These are phyloP conservation scores for Pseudonaja textilis DNA, from an alignment of 2,113 vertebrate species.

Conservation along the genomic window DNA sequence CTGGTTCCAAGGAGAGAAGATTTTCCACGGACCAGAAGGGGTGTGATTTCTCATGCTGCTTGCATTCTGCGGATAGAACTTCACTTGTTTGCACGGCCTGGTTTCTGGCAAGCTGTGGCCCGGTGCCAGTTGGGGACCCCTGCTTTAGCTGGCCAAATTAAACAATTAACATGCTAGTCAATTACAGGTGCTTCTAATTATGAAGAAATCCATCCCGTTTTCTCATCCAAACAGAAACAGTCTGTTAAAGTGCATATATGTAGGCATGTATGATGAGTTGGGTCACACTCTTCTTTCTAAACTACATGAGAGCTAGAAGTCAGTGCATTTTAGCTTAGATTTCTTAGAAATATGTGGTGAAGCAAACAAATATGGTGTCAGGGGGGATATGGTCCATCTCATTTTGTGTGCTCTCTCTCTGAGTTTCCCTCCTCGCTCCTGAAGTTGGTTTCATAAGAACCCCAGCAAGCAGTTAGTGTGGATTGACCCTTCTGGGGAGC, in stretches of 20 bases:
- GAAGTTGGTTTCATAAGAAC: background rate
- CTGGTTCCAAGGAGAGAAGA: background rate
- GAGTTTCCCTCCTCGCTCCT: background rate
- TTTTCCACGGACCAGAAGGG: background rate
- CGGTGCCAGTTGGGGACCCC: background rate
- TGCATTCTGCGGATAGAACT: background rate
- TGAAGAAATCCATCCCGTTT: background rate
- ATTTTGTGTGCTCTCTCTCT: background rate
- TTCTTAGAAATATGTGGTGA: background rate
- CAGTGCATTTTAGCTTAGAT: background rate
- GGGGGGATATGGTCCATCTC: background rate
- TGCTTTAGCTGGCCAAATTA: background rate
- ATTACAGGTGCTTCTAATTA: background rate
- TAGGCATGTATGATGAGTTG: background rate
- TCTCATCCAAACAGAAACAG: background rate
- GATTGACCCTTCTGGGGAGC: constrained; percentile 22
- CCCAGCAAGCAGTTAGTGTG: background rate
- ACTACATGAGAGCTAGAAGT: background rate
- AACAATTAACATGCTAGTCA: background rate
- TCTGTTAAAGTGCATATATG: background rate
- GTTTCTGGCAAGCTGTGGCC: no score
- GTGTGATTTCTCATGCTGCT: background rate
- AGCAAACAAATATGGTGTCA: background rate
- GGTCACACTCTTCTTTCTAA: background rate
- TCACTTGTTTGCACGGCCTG: background rate